Percentiles rank a stretch among this genome's conserved stretches.
Conservation (phyloP, 2,888 invertebrate species). For the Ptilodon capucinus region DNA sequence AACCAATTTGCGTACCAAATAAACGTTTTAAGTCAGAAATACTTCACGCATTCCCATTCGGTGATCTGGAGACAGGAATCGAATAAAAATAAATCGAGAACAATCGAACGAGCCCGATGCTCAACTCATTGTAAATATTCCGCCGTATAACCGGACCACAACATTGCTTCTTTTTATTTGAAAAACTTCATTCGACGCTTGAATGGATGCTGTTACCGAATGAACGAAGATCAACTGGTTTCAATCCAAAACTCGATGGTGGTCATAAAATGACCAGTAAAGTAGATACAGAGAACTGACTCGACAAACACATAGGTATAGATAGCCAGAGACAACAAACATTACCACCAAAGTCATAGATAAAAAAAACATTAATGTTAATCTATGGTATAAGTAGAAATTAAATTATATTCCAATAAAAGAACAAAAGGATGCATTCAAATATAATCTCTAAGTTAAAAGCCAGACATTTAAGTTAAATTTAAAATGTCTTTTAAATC, state of each 20-base stretch:
- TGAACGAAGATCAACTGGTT: slow-evolving; percentile 22
- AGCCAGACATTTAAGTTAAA: too few species aligned
- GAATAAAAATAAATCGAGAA: slow-evolving; percentile 61
- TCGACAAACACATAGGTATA: too few species aligned
- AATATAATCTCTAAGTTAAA: too few species aligned
- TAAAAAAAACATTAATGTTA: too few species aligned
- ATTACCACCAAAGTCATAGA: too few species aligned
- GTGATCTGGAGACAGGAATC: slow-evolving; percentile 51
- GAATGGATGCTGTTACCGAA: slow-evolving; percentile 34
- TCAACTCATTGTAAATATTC: slow-evolving; percentile 46
- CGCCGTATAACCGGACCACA: slow-evolving; percentile 39
- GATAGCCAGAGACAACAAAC: too few species aligned
- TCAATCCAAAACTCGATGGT: slow-evolving; percentile 11
- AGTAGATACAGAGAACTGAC: too few species aligned
- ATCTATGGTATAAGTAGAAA: too few species aligned
- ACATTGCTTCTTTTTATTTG: slow-evolving; percentile 32
- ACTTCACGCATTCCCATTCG: slow-evolving; percentile 44
- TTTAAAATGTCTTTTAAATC: too few species aligned
- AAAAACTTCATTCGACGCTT: slow-evolving; percentile 33
- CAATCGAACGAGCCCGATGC: slow-evolving; percentile 47
- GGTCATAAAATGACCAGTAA: not conserved
- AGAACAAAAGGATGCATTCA: too few species aligned
- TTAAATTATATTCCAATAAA: too few species aligned
- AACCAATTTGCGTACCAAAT: slow-evolving; percentile 13
- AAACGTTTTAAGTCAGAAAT: slow-evolving; percentile 36